Percentiles rank a stretch among this genome's conserved stretches.
Conservation (phyloP, 2,888 invertebrate genomes). For the Aphodius granarius region DNA sequence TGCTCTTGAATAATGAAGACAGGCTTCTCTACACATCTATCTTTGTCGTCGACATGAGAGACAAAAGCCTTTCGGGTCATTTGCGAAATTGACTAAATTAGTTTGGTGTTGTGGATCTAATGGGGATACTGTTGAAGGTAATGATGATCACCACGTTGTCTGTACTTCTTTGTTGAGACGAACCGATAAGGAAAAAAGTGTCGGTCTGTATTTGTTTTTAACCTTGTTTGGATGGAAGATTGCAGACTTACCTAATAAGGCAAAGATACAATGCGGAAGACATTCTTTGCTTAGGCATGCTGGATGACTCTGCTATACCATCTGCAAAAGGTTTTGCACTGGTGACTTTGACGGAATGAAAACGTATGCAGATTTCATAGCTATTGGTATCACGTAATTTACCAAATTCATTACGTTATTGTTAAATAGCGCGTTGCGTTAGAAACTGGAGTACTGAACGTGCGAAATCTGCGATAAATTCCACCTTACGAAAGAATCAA, state of each 20-base stretch:
- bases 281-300: neutral
- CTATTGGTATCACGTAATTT: no score
- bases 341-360: neutral
- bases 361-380: neutral
- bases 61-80: neutral
- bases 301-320: no score
- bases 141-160: neutral
- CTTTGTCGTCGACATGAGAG: neutral
- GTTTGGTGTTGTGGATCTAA: neutral
- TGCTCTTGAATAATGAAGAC: neutral
- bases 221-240: neutral
- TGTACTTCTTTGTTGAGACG: neutral
- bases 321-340: neutral
- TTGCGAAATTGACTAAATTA: neutral
- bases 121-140: neutral
- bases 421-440: neutral
- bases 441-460: neutral
- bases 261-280: neutral
- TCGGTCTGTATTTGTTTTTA: neutral
- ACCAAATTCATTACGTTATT: no score
- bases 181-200: neutral
- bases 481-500: neutral
- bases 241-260: neutral
- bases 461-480: neutral
- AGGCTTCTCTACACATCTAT: neutral